phyloP scores from a whole-genome alignment of 2,797 vertebrate genomes.

The Oreonectes daqikongensis region DNA sequence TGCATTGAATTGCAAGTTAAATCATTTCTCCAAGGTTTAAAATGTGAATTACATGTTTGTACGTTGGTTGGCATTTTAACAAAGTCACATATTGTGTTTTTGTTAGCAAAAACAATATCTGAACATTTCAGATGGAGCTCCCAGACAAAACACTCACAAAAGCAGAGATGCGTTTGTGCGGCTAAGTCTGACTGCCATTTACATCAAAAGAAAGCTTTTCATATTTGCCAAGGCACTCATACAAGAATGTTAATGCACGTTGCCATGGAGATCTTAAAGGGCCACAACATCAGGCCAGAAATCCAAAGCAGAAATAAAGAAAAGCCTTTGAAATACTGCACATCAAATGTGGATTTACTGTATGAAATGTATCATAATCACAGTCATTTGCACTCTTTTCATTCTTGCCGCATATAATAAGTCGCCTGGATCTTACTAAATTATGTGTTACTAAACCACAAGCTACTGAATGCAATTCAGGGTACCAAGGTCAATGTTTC shows the following conservation, averaged over 20 bases:
- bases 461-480: constrained; percentile 18
- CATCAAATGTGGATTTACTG: constrained; percentile 16
- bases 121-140: not conserved
- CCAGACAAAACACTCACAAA: constrained; percentile 25
- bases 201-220: constrained; percentile 63
- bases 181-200: constrained; percentile 45
- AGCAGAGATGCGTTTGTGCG: constrained; percentile 11
- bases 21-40: too few species aligned
- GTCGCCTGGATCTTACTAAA: not conserved
- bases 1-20: too few species aligned
- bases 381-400: constrained; percentile 29
- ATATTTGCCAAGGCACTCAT: constrained; percentile 45
- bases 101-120: constrained; percentile 9
- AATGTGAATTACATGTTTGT: too few species aligned
- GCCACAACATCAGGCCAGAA: constrained; percentile 26
- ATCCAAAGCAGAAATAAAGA: constrained; percentile 6
- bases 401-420: constrained; percentile 8
- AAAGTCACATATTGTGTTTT: constrained; percentile 19
- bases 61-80: not conserved
- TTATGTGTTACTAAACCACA: constrained; percentile 11
- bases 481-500: constrained; percentile 38
- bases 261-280: constrained; percentile 53
- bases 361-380: constrained; percentile 29
- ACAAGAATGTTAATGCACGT: constrained; percentile 46
- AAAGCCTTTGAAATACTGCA: constrained; percentile 12